Percentiles rank a stretch among this genome's conserved stretches.
phyloP scores from a whole-genome alignment of 2,113 vertebrate species.

The Sula dactylatra region DNA sequence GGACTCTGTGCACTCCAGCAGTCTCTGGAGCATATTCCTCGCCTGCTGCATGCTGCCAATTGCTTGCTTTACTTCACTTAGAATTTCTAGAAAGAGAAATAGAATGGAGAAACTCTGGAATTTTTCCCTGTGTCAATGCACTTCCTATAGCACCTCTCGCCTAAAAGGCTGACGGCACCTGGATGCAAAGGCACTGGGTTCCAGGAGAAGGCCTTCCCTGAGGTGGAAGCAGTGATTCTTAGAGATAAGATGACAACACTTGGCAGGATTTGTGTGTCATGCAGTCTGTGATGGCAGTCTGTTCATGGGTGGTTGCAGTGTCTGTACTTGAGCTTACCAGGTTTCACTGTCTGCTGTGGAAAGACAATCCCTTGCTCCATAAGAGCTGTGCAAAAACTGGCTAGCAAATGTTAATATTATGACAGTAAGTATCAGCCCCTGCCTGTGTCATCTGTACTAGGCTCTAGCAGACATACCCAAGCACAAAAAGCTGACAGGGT shows the following conservation, averaged over 20 bases:
- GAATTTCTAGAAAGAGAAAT: background rate
- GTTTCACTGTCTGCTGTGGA: background rate
- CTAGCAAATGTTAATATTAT: background rate
- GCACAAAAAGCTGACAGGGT: background rate
- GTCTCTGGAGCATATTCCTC: background rate
- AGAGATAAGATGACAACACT: background rate
- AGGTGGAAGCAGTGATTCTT: background rate
- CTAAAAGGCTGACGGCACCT: background rate
- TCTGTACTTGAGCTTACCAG: background rate
- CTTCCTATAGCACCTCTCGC: background rate
- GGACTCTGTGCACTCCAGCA: background rate
- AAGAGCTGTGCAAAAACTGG: background rate
- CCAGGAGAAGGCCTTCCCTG: background rate
- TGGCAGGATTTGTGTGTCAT: background rate
- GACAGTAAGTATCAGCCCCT: background rate
- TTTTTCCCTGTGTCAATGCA: background rate
- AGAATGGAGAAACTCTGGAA: background rate
- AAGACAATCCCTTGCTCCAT: background rate
- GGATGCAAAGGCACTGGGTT: background rate
- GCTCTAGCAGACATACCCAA: background rate
- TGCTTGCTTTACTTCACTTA: background rate
- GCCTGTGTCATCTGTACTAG: background rate
- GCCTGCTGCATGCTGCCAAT: background rate
- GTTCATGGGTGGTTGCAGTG: background rate
- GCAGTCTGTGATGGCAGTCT: too few relatives aligned